Percentiles rank a stretch among this genome's conserved stretches.
phyloP scores from a whole-genome alignment of 1,140 invertebrate genomes.

The Halesus radiatus region DNA sequence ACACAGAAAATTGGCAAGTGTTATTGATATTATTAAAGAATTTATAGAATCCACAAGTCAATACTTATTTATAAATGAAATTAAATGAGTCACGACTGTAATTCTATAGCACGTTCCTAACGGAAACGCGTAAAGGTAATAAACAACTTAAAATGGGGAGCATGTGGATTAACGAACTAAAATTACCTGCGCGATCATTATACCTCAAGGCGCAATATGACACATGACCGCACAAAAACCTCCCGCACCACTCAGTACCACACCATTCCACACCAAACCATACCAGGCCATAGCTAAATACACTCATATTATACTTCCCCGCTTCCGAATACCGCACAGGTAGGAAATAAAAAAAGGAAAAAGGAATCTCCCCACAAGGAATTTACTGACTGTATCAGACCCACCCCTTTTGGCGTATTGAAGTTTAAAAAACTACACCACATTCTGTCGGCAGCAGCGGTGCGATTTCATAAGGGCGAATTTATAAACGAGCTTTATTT shows the following conservation, averaged over 20 bases:
- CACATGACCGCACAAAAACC: constrained; percentile 21
- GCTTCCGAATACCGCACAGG: no score
- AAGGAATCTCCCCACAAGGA: background rate
- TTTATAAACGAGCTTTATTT: background rate
- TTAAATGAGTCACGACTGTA: no score
- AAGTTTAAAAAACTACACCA: no score
- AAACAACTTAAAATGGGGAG: constrained; percentile 6
- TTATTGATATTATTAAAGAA: no score
- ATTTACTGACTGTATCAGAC: background rate
- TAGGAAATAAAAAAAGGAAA: background rate
- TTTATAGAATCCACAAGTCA: no score
- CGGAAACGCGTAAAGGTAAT: constrained; percentile 12
- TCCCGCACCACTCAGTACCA: background rate
- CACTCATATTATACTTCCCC: no score
- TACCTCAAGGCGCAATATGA: constrained; percentile 22
- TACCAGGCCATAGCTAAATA: background rate
- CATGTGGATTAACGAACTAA: constrained; percentile 19
- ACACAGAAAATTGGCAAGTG: no score
- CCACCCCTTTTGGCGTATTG: constrained; percentile 9
- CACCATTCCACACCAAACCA: constrained; percentile 1
- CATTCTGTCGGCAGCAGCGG: no score
- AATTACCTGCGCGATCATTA: constrained; percentile 19
- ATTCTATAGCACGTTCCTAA: background rate
- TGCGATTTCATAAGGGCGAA: background rate
- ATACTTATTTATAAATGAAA: no score